Evolutionary conservation across 2,888 invertebrate species (phyloP), one percentile per base, ranked within the genome.

Genomic region (Diploptera punctata): DNA sequence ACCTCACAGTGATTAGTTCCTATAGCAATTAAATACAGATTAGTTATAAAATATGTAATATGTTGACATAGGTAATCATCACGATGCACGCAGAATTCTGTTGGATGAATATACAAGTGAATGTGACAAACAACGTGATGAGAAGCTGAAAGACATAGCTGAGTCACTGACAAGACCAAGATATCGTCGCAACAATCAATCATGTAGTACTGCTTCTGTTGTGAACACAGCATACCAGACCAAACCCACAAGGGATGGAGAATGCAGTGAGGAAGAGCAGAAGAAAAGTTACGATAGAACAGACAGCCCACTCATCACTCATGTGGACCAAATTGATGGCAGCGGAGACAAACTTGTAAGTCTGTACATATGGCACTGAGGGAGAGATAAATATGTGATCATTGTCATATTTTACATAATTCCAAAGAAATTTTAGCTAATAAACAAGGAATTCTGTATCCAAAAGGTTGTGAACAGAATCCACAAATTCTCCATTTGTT

Each of bases 81-180:
- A 67, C 24, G 70, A 54, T 29, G 47, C 73, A 19, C 24, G 70
- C 7, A 65, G 73, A 43, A 73, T 73, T 54, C 49, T 76, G 10
- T 70, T 76, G 44, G 72, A 77, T 54, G 70, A 74, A 21, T 79
- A 78, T 71, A 29, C 65, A n/a, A 65, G 47, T 65, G 78, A 80
- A 38, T 78, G 77, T 52, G 85, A 86, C 74, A 82, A 83, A 65
- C 86, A 88, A 74, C 85, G 90, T 29, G 89, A 90, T 80, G 93
- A 93, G 79, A 91, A 93, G 80, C 85, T 94, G 76, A 89, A 93
- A 76, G 93, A 94, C 81, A 93, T 94, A 78, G 93, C 94, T 2
- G 93, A 92, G 67, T 93, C 93, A 19, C 87, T 94, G 77, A 94
- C 94, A 13, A 86, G 91, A 79, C 92, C 93, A 24, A 83, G 89